Percentiles rank a stretch among this genome's conserved stretches.
phyloP scores from a whole-genome alignment of 2,888 invertebrate genomes.

The Dilophus febrilis region DNA sequence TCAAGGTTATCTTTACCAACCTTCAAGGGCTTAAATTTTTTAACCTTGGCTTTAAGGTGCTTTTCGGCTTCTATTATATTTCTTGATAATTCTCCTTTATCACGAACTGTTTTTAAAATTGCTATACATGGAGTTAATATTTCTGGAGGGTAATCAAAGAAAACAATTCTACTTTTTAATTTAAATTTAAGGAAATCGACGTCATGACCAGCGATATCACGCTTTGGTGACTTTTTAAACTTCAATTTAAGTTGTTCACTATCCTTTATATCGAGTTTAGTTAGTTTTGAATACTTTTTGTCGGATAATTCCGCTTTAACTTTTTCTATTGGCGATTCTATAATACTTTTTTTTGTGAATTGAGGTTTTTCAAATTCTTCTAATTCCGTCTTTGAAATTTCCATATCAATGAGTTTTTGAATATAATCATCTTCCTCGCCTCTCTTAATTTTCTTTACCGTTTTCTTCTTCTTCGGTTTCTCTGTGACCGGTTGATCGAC shows the following conservation, averaged over 20 bases:
- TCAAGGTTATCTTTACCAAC: conserved; percentile 38
- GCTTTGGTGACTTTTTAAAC: conserved; percentile 21
- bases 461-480: conserved; percentile 6
- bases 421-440: conserved; percentile 21
- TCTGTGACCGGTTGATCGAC: conserved; percentile 1
- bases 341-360: conserved; percentile 7
- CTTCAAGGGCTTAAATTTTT: conserved; percentile 38
- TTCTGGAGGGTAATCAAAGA: conserved; percentile 44
- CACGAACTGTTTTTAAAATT: conserved; percentile 37
- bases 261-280: no score
- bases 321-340: conserved; percentile 2
- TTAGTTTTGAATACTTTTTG: conserved; percentile 6
- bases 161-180: conserved; percentile 52
- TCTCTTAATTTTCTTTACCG: conserved; percentile 10
- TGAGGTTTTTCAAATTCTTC: conserved; percentile 6
- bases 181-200: conserved; percentile 42
- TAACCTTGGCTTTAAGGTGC: conserved; percentile 40
- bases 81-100: conserved; percentile 50
- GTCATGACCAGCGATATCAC: conserved; percentile 32
- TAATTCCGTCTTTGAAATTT: conserved; percentile 16
- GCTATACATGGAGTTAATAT: conserved; percentile 34
- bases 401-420: conserved; percentile 23
- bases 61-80: conserved; percentile 52
- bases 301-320: conserved; percentile 5
- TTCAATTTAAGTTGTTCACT: conserved; percentile 51